Evolutionary conservation across 2,888 invertebrate species (phyloP).

Genomic region (Ptilodon capucinus): DNA sequence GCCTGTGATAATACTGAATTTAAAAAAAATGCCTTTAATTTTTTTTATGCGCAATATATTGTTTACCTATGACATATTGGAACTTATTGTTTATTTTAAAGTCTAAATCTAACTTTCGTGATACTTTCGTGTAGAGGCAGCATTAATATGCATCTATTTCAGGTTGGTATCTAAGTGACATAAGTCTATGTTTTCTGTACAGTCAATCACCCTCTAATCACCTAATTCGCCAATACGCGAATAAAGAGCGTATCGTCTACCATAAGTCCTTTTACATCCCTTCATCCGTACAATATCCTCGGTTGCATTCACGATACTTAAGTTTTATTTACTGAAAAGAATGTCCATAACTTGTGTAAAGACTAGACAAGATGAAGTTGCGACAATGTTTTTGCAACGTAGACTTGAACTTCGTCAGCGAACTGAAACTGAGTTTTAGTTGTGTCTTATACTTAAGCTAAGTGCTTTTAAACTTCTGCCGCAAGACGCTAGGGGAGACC

Average conservation of each 20-base stretch:
- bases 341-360: not conserved
- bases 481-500: not conserved
- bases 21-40: too few relatives aligned
- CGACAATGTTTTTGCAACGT: conserved; percentile 1
- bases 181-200: too few relatives aligned
- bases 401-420: conserved; percentile 1
- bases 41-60: too few relatives aligned
- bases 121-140: too few relatives aligned
- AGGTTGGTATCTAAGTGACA: too few relatives aligned
- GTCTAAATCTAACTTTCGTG: too few relatives aligned
- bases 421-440: conserved; percentile 1
- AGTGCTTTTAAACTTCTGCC: conserved; percentile 1
- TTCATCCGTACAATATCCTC: not conserved
- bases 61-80: too few relatives aligned
- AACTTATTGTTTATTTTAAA: too few relatives aligned
- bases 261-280: not conserved
- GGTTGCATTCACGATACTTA: not conserved
- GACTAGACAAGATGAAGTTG: not conserved
- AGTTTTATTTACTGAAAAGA: not conserved
- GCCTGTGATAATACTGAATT: not conserved
- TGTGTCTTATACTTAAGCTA: not conserved
- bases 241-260: too few relatives aligned
- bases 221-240: too few relatives aligned
- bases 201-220: too few relatives aligned
- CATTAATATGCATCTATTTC: too few relatives aligned